Conservation (phyloP, 23 tunicate genomes). For the Diplosoma virens region DNA sequence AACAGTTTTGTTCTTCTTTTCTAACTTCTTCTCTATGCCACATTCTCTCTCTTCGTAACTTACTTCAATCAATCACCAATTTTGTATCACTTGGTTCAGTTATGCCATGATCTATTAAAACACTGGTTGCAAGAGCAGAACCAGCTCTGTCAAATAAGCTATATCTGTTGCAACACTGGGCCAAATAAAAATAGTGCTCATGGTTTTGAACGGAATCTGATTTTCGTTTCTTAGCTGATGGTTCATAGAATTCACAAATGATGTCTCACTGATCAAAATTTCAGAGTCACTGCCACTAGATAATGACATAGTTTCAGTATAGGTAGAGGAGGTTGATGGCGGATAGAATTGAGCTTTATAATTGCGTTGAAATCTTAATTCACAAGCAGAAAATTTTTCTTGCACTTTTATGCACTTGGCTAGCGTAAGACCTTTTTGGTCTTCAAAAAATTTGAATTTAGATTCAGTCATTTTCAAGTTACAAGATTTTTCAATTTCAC, state of each 20-base stretch:
- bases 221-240: slow-evolving; percentile 4
- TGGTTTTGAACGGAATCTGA: neutral
- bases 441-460: too few species aligned
- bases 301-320: slow-evolving; percentile 5
- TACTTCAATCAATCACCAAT: slow-evolving; percentile 7
- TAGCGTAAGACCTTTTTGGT: neutral
- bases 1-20: slow-evolving; percentile 8
- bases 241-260: slow-evolving; percentile 9
- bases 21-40: slow-evolving; percentile 8
- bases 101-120: slow-evolving; percentile 15
- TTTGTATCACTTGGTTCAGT: neutral
- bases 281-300: slow-evolving; percentile 2
- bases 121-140: slow-evolving; percentile 26
- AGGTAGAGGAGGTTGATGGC: neutral
- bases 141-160: slow-evolving; percentile 29
- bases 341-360: neutral
- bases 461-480: too few species aligned
- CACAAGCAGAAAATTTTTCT: too few species aligned
- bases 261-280: neutral
- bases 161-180: slow-evolving; percentile 16
- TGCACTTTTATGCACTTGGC: neutral
- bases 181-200: slow-evolving; percentile 8
- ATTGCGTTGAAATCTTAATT: slow-evolving; percentile 8
- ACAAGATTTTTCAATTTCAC: too few species aligned
- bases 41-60: slow-evolving; percentile 23